Evolutionary conservation across 2,888 invertebrate species (phyloP), one percentile per base, ranked within the genome.

Genomic region (Pseudococcus jackbeardsleyi): DNA sequence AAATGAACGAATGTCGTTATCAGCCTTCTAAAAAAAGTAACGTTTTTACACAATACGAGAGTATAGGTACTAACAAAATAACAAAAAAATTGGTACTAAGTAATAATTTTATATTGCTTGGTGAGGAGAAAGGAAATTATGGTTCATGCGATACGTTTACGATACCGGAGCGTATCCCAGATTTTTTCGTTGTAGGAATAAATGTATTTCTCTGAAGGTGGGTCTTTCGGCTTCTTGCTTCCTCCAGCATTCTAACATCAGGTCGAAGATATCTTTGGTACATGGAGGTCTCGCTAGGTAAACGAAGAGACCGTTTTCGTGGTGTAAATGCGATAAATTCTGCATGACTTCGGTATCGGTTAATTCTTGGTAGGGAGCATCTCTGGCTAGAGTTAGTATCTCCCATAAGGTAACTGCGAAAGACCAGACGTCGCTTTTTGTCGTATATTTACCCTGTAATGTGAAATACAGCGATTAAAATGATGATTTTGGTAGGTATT

Each of bases 371-470:
- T 95, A 97, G 0, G 97, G 97, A 89, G 94, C 94, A 86, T 95
- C 94, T 84, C 96, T 93, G 90, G 96, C 96, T 88, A 95, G 93
- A 12, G 95, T 95, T 90, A 96, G 93, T 89, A 98, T 94, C 92
- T 98, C 97, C 95, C 97, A 96, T 84, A 97, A 92, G 0, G 96
- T 96, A 26, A 97, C 96, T 0, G 95, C 97, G 92, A 96, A 97
- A 17, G 97, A 94, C 97, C 97, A 98, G 0, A 97, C 96, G 91
- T 98, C 97, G 91, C 95, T 96, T 92, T 96, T 96, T 89, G 96
- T 96, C 88, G 97, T 96, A 92, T 97, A 97, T 91, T 95, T 95
- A 26, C 96, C 96, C 94, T 95, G 92, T 22, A 91, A 91, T 89
- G 6, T 46, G 6, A 46, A 46, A 46, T 3, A 11, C 9, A 46